Conservation (phyloP, 2,113 vertebrate species). For the Daubentonia madagascariensis region DNA sequence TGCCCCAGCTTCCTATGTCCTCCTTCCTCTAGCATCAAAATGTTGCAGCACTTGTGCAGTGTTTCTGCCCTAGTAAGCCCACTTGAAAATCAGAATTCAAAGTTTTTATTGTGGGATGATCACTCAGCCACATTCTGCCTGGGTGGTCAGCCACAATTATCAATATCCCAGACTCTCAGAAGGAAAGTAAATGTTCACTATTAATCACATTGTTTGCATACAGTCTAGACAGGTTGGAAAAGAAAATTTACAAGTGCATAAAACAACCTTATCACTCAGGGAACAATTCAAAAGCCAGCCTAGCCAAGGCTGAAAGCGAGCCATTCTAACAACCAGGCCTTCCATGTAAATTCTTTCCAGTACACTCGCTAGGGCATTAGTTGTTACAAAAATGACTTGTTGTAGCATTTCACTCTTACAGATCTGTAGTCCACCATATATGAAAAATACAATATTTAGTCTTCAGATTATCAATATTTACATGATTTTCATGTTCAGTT, state of each 20-base stretch:
- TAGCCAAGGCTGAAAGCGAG: rapidly evolving
- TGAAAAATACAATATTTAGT: not conserved
- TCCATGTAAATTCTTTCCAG: not conserved
- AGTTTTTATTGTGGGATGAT: not conserved
- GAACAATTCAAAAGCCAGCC: not conserved
- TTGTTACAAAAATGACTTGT: not conserved
- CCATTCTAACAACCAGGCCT: not conserved
- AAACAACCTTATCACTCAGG: not conserved
- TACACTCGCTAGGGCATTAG: not conserved
- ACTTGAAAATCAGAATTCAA: not conserved
- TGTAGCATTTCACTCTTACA: not conserved
- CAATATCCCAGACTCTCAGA: not conserved
- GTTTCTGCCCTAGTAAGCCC: not conserved
- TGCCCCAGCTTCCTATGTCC: not conserved
- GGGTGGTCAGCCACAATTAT: not conserved
- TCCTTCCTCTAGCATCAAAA: not conserved
- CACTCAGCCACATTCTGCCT: not conserved
- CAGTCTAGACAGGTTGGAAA: not conserved
- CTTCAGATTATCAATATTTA: not conserved
- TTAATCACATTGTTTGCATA: not conserved
- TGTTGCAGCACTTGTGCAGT: not conserved
- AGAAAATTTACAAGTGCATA: not conserved
- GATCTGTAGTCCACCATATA: not conserved
- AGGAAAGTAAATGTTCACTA: not conserved
- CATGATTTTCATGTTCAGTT: not conserved